phyloP scores from a whole-genome alignment of 2,888 invertebrate genomes.

The Eristalis intricaria region DNA sequence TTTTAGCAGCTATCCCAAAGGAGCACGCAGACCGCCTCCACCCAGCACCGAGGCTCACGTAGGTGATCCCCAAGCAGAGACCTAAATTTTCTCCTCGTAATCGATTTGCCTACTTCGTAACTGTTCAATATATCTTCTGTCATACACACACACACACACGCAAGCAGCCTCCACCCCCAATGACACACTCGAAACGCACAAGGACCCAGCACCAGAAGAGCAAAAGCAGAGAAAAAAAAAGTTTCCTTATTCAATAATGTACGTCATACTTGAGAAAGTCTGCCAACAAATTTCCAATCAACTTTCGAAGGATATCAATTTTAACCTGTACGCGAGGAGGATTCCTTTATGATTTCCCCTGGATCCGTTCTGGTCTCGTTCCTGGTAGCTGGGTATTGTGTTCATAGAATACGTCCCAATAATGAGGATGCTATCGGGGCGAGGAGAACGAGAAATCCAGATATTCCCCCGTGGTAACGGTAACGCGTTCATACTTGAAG shows the following conservation, averaged over 20 bases:
- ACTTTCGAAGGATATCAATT: conserved; percentile 56
- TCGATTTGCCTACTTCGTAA: conserved; percentile 31
- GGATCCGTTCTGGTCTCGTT: background rate
- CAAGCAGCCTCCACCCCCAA: conserved; percentile 3
- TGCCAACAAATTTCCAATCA: conserved; percentile 50
- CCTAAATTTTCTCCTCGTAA: conserved; percentile 27
- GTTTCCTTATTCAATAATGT: conserved; percentile 47
- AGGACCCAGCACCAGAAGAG: background rate
- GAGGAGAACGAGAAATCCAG: background rate
- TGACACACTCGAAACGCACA: background rate
- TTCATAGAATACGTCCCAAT: background rate
- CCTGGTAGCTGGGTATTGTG: background rate
- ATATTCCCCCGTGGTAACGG: background rate
- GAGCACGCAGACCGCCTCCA: background rate
- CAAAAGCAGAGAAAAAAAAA: background rate
- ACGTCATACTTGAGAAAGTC: conserved; percentile 29
- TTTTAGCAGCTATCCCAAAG: conserved; percentile 7
- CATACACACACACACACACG: background rate
- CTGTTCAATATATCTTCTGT: conserved; percentile 12
- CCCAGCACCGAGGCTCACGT: background rate
- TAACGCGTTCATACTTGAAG: conserved; percentile 11
- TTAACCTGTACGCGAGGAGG: conserved; percentile 37
- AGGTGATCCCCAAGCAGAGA: conserved; percentile 1
- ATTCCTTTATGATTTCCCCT: background rate
- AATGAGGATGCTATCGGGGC: background rate